Conservation (phyloP, 2,888 invertebrate genomes). For the Operophtera brumata region DNA sequence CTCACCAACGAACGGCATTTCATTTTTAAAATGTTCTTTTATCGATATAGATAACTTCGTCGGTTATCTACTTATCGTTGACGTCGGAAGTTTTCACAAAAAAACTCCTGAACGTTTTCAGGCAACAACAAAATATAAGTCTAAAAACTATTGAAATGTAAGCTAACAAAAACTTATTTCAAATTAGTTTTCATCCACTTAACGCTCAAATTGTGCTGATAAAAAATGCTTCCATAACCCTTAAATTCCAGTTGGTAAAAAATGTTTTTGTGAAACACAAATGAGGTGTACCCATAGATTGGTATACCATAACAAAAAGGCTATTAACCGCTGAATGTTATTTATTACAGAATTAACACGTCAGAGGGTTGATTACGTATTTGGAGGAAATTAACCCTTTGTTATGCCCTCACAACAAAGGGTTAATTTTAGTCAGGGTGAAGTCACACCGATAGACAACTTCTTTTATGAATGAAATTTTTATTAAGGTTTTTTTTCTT, state of each 20-base stretch:
- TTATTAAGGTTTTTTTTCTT: too few relatives aligned
- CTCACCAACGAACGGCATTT: too few relatives aligned
- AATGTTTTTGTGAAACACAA: constrained; percentile 19
- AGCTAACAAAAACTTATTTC: neutral
- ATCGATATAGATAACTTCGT: too few relatives aligned
- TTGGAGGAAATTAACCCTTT: constrained; percentile 61
- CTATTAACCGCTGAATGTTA: constrained; percentile 42
- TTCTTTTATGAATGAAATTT: too few relatives aligned
- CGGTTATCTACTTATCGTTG: too few relatives aligned
- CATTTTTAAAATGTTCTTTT: too few relatives aligned
- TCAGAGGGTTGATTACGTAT: constrained; percentile 59
- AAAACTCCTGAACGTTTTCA: too few relatives aligned
- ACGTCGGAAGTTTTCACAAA: too few relatives aligned
- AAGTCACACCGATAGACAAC: constrained; percentile 11
- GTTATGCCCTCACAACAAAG: constrained; percentile 36
- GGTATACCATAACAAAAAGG: constrained; percentile 7
- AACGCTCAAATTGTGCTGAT: too few relatives aligned
- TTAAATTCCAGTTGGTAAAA: constrained; percentile 8
- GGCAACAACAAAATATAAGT: too few relatives aligned
- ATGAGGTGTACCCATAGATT: constrained; percentile 22
- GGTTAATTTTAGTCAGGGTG: constrained; percentile 45
- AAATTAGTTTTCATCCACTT: constrained; percentile 2
- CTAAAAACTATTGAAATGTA: too few relatives aligned
- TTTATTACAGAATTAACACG: constrained; percentile 71
- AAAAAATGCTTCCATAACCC: neutral